Evolutionary conservation across 2,888 invertebrate genomes (phyloP).

Genomic region (Drosophila putrida): DNA sequence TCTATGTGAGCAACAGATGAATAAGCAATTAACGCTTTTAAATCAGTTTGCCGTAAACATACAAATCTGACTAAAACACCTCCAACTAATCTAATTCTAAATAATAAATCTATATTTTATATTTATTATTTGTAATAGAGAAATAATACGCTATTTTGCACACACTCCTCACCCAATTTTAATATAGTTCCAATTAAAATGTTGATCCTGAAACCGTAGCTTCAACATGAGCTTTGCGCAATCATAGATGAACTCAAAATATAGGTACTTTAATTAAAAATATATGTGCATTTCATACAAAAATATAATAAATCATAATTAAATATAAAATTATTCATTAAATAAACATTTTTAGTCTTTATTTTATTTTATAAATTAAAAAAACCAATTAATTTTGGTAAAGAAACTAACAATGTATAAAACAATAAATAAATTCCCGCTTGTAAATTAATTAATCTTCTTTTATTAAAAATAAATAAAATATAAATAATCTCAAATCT

Average conservation of each 20-base stretch:
- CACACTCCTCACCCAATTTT: conserved; percentile 92
- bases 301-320: conserved; percentile 86
- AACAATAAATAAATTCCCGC: conserved; percentile 89
- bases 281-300: conserved; percentile 87
- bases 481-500: conserved; percentile 80
- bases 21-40: conserved; percentile 89
- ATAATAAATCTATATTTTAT: conserved; percentile 86
- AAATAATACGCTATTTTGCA: conserved; percentile 88
- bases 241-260: conserved; percentile 90
- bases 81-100: conserved; percentile 87
- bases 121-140: conserved; percentile 86
- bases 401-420: conserved; percentile 90
- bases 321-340: conserved; percentile 85
- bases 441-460: conserved; percentile 88
- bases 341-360: conserved; percentile 87
- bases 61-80: conserved; percentile 87
- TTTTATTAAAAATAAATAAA: conserved; percentile 84
- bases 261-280: conserved; percentile 91
- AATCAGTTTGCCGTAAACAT: conserved; percentile 89
- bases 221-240: conserved; percentile 92
- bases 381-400: conserved; percentile 85
- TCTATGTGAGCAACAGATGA: conserved; percentile 90
- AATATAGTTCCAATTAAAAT: conserved; percentile 91
- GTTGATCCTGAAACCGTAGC: conserved; percentile 91
- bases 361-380: conserved; percentile 80